Evolutionary conservation across 2,888 invertebrate genomes (phyloP).

Genomic region (Chamaedrilus cognettii): DNA sequence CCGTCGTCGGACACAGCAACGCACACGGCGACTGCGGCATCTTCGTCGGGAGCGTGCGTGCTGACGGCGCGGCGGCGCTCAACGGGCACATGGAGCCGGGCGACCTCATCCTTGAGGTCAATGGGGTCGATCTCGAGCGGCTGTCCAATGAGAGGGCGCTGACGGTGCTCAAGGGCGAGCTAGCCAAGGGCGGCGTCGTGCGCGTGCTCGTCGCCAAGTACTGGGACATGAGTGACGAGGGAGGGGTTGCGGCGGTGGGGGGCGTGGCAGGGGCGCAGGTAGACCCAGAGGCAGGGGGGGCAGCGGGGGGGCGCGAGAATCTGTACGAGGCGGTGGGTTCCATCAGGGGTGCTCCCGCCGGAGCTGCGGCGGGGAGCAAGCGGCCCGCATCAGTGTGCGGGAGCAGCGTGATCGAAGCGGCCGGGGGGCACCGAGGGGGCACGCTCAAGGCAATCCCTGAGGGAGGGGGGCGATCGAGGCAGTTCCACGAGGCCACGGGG

Average conservation of each 20-base stretch:
- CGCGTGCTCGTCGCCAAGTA: slow-evolving; percentile 22
- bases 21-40: slow-evolving; percentile 26
- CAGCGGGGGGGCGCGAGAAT: background rate
- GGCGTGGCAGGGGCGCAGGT: background rate
- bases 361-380: background rate
- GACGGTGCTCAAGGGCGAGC: slow-evolving; percentile 15
- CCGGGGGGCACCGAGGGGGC: background rate
- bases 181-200: slow-evolving; percentile 19
- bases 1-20: slow-evolving; percentile 24
- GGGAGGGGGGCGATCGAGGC: background rate
- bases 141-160: slow-evolving; percentile 23
- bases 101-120: slow-evolving; percentile 24
- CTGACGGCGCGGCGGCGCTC: slow-evolving; percentile 22
- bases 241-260: background rate
- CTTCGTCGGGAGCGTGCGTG: slow-evolving; percentile 23
- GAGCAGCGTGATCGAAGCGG: background rate
- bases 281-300: background rate
- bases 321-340: slow-evolving; percentile 15
- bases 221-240: slow-evolving; percentile 21
- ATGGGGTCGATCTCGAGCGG: slow-evolving; percentile 20
- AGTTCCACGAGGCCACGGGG: slow-evolving; percentile 13
- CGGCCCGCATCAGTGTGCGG: background rate
- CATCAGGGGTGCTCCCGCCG: background rate
- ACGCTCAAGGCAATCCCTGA: slow-evolving; percentile 7
- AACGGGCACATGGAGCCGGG: slow-evolving; percentile 23